Evolutionary conservation across 2,888 invertebrate genomes (phyloP).

Genomic region (Tenthredo mesomela): DNA sequence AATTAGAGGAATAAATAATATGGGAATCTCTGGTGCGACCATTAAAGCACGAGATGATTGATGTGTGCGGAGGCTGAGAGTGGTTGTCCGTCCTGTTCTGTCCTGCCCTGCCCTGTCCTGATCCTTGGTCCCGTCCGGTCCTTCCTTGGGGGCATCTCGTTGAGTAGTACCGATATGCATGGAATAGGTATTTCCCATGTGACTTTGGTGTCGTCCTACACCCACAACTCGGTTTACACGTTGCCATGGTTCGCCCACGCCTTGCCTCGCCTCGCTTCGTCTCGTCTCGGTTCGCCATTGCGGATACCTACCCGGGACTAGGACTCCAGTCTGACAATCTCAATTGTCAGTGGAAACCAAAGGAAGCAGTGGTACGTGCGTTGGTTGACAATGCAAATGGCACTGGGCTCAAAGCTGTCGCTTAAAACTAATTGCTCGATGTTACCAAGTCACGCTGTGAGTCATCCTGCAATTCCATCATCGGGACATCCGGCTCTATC

Average conservation of each 20-base stretch:
- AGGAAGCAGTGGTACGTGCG: slow-evolving; percentile 42
- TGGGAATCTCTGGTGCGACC: not conserved
- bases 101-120: not conserved
- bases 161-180: slow-evolving; percentile 45
- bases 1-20: not conserved
- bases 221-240: not conserved
- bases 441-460: not conserved
- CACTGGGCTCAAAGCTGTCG: slow-evolving; percentile 6
- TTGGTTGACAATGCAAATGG: slow-evolving; percentile 23
- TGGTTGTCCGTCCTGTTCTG: not conserved
- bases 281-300: not conserved
- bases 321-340: slow-evolving; percentile 42
- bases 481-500: slow-evolving; percentile 11
- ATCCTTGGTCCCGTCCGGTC: slow-evolving; percentile 9
- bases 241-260: slow-evolving; percentile 12
- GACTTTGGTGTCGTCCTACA: slow-evolving; percentile 46
- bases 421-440: slow-evolving; percentile 44
- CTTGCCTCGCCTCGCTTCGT: not conserved
- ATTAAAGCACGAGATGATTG: not conserved
- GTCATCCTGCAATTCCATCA: not conserved
- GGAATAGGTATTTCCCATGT: slow-evolving; percentile 63
- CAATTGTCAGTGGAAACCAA: slow-evolving; percentile 44
- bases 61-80: not conserved
- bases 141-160: slow-evolving; percentile 21
- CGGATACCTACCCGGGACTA: not conserved